phyloP scores from a whole-genome alignment of 2,888 invertebrate species.

The Zygogramma bicolorata region DNA sequence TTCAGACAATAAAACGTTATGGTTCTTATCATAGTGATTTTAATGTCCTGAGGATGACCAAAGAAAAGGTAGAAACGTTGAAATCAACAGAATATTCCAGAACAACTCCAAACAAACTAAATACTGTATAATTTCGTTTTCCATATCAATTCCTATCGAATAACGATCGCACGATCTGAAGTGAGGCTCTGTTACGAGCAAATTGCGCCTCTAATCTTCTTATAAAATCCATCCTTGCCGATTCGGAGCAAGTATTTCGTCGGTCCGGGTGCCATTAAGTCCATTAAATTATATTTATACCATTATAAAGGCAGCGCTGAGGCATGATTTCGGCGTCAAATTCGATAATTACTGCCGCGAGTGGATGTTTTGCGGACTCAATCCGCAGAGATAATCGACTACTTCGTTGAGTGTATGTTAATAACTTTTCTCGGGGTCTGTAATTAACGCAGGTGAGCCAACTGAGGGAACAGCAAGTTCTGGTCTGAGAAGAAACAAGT shows the following conservation, averaged over 20 bases:
- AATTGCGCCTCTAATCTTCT: slow-evolving; percentile 3
- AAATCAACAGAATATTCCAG: too few species aligned
- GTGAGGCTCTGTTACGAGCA: background rate
- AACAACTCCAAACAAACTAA: too few species aligned
- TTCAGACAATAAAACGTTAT: too few species aligned
- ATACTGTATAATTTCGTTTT: too few species aligned
- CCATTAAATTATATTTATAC: slow-evolving; percentile 40
- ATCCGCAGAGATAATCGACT: slow-evolving; percentile 33
- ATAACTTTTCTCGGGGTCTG: slow-evolving; percentile 36
- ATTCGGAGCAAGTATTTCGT: slow-evolving; percentile 23
- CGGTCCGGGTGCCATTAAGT: slow-evolving; percentile 29
- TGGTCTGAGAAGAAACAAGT: too few species aligned
- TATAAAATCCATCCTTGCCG: slow-evolving; percentile 21
- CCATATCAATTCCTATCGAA: background rate
- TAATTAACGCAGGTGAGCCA: slow-evolving; percentile 44
- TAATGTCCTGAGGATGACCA: too few species aligned
- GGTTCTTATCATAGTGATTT: too few species aligned
- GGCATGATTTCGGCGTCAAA: slow-evolving; percentile 33
- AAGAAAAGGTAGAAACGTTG: too few species aligned
- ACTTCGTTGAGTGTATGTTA: slow-evolving; percentile 41
- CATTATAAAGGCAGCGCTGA: slow-evolving; percentile 31
- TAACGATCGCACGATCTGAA: background rate
- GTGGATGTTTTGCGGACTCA: slow-evolving; percentile 27
- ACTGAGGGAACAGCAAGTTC: slow-evolving; percentile 4
- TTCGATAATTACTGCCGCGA: slow-evolving; percentile 42